Evolutionary conservation across 2,888 invertebrate species (phyloP).

Genomic region (Cylindroiulus punctatus): DNA sequence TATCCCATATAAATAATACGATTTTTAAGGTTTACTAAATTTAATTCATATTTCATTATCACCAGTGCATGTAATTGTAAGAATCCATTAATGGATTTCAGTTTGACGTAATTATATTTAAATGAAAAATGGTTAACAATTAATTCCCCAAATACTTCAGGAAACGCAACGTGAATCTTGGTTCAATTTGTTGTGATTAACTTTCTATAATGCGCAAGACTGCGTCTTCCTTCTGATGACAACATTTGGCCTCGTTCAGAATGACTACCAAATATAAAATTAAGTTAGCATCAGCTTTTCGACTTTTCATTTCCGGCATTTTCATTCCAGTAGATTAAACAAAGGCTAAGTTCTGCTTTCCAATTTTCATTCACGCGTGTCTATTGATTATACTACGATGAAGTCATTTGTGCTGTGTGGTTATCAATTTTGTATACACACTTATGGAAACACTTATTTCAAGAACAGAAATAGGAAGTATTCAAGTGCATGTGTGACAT

Average conservation of each 20-base stretch:
- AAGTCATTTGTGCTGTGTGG: constrained; percentile 18
- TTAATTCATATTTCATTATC: too few relatives aligned
- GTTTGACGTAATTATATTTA: too few relatives aligned
- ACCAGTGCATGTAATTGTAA: too few relatives aligned
- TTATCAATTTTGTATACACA: neutral
- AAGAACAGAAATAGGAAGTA: neutral
- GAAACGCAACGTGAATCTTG: neutral
- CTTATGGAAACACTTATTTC: neutral
- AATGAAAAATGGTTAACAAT: too few relatives aligned
- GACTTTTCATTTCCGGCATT: neutral
- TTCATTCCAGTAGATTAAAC: neutral
- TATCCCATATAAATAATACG: too few relatives aligned
- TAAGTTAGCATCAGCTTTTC: neutral
- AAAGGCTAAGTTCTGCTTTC: neutral
- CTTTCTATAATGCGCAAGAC: neutral
- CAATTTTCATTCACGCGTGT: neutral
- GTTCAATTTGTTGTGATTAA: neutral
- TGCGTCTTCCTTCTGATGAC: neutral
- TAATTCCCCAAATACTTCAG: neutral
- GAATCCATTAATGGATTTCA: too few relatives aligned
- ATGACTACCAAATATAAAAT: neutral
- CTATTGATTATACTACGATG: neutral
- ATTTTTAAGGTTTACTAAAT: too few relatives aligned
- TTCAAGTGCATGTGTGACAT: too few relatives aligned
- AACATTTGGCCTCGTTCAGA: neutral